Evolutionary conservation across 2,797 vertebrate species (phyloP).

Genomic region (Platyrinchus mystaceus): DNA sequence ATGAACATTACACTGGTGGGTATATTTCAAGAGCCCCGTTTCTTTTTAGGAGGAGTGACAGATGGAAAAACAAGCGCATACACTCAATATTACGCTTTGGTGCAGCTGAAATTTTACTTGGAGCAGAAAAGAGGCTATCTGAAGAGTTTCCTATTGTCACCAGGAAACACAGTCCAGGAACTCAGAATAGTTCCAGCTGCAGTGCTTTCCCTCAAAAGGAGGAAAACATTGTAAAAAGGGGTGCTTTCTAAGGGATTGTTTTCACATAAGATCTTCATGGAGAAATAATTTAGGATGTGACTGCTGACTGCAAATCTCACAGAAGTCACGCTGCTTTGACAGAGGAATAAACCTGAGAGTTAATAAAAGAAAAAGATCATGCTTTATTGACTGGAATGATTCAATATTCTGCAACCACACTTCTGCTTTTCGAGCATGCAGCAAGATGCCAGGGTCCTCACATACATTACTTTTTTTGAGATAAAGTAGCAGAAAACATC

Average conservation of each 20-base stretch:
- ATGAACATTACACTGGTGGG: accelerated
- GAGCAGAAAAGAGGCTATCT: background rate
- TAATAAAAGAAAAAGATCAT: background rate
- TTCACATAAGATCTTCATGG: background rate
- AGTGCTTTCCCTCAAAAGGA: background rate
- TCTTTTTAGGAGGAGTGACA: background rate
- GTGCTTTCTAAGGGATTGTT: background rate
- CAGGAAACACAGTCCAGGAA: background rate
- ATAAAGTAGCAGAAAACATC: background rate
- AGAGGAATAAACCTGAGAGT: background rate
- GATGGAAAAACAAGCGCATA: background rate
- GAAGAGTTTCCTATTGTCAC: background rate
- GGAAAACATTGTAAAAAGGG: background rate
- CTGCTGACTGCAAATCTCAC: background rate
- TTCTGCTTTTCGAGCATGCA: background rate
- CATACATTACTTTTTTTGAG: background rate
- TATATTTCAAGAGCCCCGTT: background rate
- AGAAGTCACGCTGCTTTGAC: background rate
- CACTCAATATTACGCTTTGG: background rate
- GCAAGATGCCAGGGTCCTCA: background rate
- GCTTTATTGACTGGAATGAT: background rate
- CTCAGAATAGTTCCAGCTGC: background rate
- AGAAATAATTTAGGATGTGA: background rate
- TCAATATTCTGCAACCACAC: background rate
- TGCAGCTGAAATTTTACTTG: background rate